Base-by-base conservation (phyloP, 2,888 invertebrate species). In the Schizotus pectinicornis region DNA sequence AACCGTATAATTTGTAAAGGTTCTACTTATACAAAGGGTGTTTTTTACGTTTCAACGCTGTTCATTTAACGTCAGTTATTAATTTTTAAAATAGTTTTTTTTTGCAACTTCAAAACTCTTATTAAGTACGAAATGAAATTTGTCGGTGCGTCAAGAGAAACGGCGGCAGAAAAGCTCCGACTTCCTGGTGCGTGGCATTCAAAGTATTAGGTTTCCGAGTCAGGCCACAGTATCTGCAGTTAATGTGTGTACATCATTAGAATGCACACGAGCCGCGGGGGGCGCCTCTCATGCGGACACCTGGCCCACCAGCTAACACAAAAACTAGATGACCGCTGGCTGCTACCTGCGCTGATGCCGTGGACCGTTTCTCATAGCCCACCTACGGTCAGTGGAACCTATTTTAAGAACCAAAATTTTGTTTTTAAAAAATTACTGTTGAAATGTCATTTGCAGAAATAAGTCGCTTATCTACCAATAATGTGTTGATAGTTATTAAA, bases 171-270 rank as follows among this genome's bases (percentile, higher is more conserved):
- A 43, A 43, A 56, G 43, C 38, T 22, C 5, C 22, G 62, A 67
- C 67, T 67, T 65, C 67, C 67, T 67, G 63, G 64, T 64, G 62
- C 63, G 63, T 60, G 67, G 62, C 56, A 62, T 62, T 59, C 60
- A 47, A 50, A 58, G 49, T 63, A 59, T 62, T 61, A 59, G 57
- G 54, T 37, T 41, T 14, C 35, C 46, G 47, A 43, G 48, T 51
- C 55, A 59, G 53, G 48, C 54, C 52, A 42, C 33, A 53, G 53
- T 59, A 60, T 60, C 56, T 59, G 51, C 58, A 56, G 52, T 54
- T 62, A 65, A 63, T 64, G 64, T 63, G 65, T 62, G 62, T 65
- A 63, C 64, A 46, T 57, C 62, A 67, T 67, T 68, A 67, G 61
- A 58, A 62, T 57, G 64, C 63, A 61, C 64, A 62, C 62, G 61